Evolutionary conservation across 2,797 vertebrate species (phyloP).

Genomic region (Myotis findleyi): DNA sequence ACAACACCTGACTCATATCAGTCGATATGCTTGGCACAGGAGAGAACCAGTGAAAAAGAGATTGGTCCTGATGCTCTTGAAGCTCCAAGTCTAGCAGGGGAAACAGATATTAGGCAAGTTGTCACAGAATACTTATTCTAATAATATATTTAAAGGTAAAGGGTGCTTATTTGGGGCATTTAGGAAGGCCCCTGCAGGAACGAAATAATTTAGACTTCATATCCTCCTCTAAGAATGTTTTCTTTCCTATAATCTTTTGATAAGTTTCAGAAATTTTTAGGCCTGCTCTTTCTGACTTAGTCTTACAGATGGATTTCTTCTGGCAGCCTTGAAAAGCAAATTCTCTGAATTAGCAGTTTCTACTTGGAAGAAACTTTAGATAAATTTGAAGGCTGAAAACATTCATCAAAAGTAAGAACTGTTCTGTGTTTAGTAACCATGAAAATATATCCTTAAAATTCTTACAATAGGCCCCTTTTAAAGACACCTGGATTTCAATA

Average conservation of each 20-base stretch:
- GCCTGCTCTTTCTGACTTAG: not conserved
- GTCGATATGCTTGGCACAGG: not conserved
- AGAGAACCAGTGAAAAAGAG: not conserved
- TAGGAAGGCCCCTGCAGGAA: not conserved
- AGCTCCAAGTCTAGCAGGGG: not conserved
- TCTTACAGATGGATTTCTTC: slow-evolving; percentile 38
- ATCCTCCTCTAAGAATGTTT: not conserved
- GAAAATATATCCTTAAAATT: slow-evolving; percentile 11
- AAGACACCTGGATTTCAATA: slow-evolving; percentile 4
- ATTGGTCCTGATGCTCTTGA: no score
- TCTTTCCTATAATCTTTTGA: not conserved
- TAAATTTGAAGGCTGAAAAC: slow-evolving; percentile 6
- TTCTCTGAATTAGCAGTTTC: slow-evolving; percentile 43
- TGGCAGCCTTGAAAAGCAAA: slow-evolving; percentile 10
- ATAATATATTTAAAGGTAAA: not conserved
- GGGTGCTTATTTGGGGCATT: not conserved
- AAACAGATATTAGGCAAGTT: not conserved
- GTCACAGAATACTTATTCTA: not conserved
- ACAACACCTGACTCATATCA: not conserved
- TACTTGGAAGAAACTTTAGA: not conserved
- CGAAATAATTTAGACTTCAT: not conserved
- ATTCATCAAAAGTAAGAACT: slow-evolving; percentile 34
- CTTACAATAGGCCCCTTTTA: not conserved
- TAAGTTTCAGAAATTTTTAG: not conserved
- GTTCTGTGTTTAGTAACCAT: slow-evolving; percentile 40